phyloP scores from a whole-genome alignment of 2,797 vertebrate genomes.

The Intellagama lesueurii region DNA sequence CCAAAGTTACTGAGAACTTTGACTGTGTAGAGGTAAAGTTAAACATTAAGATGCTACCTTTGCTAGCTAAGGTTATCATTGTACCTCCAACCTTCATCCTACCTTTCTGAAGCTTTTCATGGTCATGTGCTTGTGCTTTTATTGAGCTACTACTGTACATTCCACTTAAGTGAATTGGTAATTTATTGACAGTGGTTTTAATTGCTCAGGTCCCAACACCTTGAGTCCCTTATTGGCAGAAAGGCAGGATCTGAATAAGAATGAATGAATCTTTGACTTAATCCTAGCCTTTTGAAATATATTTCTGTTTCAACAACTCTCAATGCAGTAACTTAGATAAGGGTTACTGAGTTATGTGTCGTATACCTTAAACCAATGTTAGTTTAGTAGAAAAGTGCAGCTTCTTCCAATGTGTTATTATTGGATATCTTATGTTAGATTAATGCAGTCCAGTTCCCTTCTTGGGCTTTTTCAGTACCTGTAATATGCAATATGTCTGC shows the following conservation, averaged over 20 bases:
- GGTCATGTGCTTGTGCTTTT: neutral
- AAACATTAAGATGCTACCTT: conserved; percentile 47
- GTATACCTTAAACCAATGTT: neutral
- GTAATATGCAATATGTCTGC: neutral
- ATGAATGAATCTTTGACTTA: neutral
- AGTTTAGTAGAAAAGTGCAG: neutral
- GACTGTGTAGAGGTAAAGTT: conserved; percentile 93
- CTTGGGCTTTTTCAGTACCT: neutral
- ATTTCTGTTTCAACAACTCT: neutral
- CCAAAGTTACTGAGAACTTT: conserved; percentile 93
- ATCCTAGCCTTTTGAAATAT: neutral
- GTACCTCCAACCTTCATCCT: conserved; percentile 4
- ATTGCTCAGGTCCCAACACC: neutral
- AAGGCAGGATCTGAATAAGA: too few species aligned
- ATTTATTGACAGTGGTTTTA: neutral
- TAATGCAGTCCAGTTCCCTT: neutral
- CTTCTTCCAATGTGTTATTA: neutral
- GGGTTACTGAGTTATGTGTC: neutral
- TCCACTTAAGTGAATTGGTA: neutral
- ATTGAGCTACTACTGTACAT: neutral
- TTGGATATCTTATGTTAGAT: neutral
- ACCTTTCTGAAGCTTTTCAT: neutral
- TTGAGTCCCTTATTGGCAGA: too few species aligned
- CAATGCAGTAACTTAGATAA: neutral
- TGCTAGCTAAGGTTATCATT: neutral